Evolutionary conservation across 2,888 invertebrate genomes (phyloP).

Genomic region (Notodonta dromedarius): DNA sequence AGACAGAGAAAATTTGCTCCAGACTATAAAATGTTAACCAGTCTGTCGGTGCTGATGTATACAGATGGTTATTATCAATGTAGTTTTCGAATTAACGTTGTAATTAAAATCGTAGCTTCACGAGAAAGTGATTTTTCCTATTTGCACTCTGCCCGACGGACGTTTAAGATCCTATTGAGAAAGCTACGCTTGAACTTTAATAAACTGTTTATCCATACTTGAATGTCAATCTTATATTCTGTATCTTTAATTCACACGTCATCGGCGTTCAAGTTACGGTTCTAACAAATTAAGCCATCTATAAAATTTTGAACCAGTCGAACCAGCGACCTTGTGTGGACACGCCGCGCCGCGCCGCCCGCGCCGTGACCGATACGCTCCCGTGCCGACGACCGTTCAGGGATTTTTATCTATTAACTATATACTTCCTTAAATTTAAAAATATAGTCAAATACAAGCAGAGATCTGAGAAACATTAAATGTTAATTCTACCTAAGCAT

Average conservation of each 20-base stretch:
- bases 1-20: not conserved
- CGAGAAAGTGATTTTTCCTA: too few species aligned
- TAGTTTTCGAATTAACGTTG: not conserved
- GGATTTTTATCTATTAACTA: conserved; percentile 9
- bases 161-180: too few species aligned
- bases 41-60: not conserved
- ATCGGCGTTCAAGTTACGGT: not conserved
- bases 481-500: too few species aligned
- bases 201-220: too few species aligned
- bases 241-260: not conserved
- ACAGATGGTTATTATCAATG: not conserved
- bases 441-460: too few species aligned
- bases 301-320: not conserved
- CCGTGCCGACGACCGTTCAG: conserved; percentile 5
- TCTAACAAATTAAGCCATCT: conserved; percentile 2
- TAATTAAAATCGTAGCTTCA: too few species aligned
- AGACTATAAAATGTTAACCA: not conserved
- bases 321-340: conserved; percentile 1
- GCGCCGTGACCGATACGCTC: conserved; percentile 19
- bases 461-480: too few species aligned
- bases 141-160: too few species aligned
- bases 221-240: not conserved
- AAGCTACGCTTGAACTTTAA: too few species aligned
- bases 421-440: conserved; percentile 2
- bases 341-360: too few species aligned